Evolutionary conservation across 2,113 vertebrate genomes (phyloP), one percentile per base, ranked within the genome.

Genomic region (Sturnira hondurensis): DNA sequence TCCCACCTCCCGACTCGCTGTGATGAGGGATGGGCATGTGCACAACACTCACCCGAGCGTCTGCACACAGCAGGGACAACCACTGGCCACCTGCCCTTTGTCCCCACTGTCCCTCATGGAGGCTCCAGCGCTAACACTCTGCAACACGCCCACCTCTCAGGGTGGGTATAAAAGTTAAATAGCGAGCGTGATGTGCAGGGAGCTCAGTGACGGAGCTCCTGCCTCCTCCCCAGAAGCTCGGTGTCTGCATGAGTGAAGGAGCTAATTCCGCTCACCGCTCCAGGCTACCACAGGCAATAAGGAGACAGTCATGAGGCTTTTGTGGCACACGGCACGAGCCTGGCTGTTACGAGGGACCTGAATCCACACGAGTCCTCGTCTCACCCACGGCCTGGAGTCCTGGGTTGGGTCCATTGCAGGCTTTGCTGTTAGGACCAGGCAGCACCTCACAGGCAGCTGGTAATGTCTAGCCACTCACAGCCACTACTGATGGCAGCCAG

Each of bases 141-240:
- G 4, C 31, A 1, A 22, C 1, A 14, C 3, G 17, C 3, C 43
- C 11, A 14, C 50, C 43, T 63, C 54, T 47, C 22, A 50, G 17
- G 28, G 15, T 7, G 7, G 74, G 20, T 4, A 16, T 1, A n/a
- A 83, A 47, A 10, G 3, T 38, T 56, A 45, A 41, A 24, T 0
- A 14, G 41, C 0, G 1, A 20, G 4, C 1, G 0, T 3, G 16
- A 54, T 2, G 26, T 5, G 28, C 26, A 2, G 1, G n/a, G 38
- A 0, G 0, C 26, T 83, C 81, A 11, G 0, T n/a, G 16, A 3
- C 0, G 12, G 7, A 11, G 36, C 74, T 26, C 38, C 33, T 12
- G 2, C 31, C 22, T 22, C 16, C 20, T 9, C 22, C n/a, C 80
- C 5, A 0, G 19, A 36, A 13, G 45, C 70, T n/a, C 47, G 41